These are phyloP conservation scores for Marmota monax DNA, from an alignment of 2,113 vertebrate species.

Conservation along the genomic window DNA sequence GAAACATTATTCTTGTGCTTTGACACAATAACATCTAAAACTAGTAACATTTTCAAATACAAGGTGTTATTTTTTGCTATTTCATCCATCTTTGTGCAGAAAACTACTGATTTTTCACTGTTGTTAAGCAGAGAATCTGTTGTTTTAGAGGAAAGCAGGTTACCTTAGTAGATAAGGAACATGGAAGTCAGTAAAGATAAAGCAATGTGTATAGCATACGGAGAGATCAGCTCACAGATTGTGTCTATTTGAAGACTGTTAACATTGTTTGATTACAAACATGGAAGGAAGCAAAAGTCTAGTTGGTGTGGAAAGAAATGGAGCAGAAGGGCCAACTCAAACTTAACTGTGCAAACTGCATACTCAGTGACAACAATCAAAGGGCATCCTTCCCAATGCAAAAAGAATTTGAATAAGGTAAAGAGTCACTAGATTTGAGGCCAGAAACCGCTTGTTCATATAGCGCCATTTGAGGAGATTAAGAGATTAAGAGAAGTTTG, in stretches of 20 bases:
- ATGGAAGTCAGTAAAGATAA: not conserved
- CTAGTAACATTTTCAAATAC: conserved; percentile 20
- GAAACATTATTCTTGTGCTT: not conserved
- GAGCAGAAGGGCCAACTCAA: not conserved
- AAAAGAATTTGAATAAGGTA: not conserved
- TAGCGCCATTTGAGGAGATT: not conserved
- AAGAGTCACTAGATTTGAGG: not conserved
- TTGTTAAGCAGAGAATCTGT: not conserved
- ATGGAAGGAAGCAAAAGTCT: not conserved
- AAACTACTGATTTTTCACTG: not conserved
- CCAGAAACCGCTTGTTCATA: not conserved
- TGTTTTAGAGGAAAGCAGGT: conserved; percentile 28
- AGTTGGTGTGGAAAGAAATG: not conserved
- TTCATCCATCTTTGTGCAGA: not conserved
- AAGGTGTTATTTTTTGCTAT: not conserved
- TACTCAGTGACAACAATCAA: not conserved
- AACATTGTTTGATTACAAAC: not conserved
- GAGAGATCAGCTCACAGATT: not conserved
- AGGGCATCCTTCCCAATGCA: not conserved
- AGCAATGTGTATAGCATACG: not conserved
- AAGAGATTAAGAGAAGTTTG: not conserved
- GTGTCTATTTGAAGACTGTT: not conserved
- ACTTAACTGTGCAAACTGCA: not conserved
- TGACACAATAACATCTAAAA: not conserved
- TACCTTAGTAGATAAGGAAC: not conserved